These are phyloP conservation scores for Melanchra persicariae DNA, from an alignment of 2,888 invertebrate genomes.

Conservation along the genomic window DNA sequence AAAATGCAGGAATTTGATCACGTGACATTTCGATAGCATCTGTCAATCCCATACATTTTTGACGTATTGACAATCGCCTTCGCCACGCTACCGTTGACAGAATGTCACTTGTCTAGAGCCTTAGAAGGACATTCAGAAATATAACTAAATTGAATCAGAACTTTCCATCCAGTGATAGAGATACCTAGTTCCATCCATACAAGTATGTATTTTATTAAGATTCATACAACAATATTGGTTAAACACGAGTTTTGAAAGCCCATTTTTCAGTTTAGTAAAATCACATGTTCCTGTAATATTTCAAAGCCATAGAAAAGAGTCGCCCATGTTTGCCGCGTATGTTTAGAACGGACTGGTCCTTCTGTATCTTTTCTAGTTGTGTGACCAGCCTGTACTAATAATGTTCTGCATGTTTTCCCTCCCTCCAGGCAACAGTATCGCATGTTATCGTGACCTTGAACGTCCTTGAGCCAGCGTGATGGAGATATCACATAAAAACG, in stretches of 20 bases:
- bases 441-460: conserved; percentile 41
- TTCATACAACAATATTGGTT: neutral
- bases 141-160: too few relatives aligned
- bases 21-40: too few relatives aligned
- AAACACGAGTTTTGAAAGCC: neutral
- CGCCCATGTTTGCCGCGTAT: too few relatives aligned
- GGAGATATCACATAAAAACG: conserved; percentile 47
- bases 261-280: neutral
- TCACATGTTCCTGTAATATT: neutral
- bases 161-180: neutral
- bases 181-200: neutral
- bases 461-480: conserved; percentile 27
- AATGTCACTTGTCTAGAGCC: too few relatives aligned
- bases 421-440: conserved; percentile 34
- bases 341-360: neutral
- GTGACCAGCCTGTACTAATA: neutral
- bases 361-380: neutral
- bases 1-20: too few relatives aligned
- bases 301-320: neutral
- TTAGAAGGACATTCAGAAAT: too few relatives aligned
- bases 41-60: too few relatives aligned
- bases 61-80: too few relatives aligned
- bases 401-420: conserved; percentile 26
- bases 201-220: too few relatives aligned
- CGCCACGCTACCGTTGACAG: too few relatives aligned